These are phyloP conservation scores for Drosophila prostipennis DNA, from an alignment of 2,888 invertebrate species.

Conservation along the genomic window DNA sequence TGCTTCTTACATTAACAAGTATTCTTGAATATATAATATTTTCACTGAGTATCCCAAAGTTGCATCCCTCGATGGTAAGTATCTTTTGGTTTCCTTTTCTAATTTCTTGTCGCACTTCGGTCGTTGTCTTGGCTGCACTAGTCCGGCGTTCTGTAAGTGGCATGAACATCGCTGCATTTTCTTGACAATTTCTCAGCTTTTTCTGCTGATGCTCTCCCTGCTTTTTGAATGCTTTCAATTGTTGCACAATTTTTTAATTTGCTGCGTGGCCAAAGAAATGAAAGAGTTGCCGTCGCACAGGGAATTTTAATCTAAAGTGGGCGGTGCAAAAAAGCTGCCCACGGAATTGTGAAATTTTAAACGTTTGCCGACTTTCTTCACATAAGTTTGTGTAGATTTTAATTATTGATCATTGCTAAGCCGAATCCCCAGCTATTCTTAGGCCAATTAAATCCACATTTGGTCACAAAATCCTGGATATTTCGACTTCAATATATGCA, in stretches of 20 bases:
- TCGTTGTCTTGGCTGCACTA: conserved; percentile 39
- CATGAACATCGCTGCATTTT: conserved; percentile 60
- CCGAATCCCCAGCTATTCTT: conserved; percentile 8
- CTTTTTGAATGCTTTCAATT: conserved; percentile 70
- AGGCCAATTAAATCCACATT: conserved; percentile 61
- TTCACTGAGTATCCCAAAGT: neutral
- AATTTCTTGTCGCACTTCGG: conserved; percentile 53
- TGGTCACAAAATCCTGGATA: conserved; percentile 40
- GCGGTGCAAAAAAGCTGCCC: neutral
- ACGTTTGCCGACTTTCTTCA: too few species aligned
- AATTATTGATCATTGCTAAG: conserved; percentile 9
- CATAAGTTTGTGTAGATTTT: neutral
- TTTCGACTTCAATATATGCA: conserved; percentile 57
- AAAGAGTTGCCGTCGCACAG: conserved; percentile 46
- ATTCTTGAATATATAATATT: too few species aligned
- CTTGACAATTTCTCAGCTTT: conserved; percentile 67
- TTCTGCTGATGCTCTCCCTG: conserved; percentile 35
- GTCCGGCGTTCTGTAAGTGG: conserved; percentile 38
- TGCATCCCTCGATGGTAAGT: neutral
- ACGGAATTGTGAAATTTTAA: neutral
- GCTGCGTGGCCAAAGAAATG: conserved; percentile 63
- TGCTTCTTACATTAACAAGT: too few species aligned
- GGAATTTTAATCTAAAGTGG: conserved; percentile 45
- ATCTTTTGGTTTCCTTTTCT: conserved; percentile 22
- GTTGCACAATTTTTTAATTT: conserved; percentile 80